A percentile compares a stretch with the other conserved stretches of the same genome.
Conservation (phyloP, 2,888 invertebrate genomes). For the Tetanocera ferruginea region DNA sequence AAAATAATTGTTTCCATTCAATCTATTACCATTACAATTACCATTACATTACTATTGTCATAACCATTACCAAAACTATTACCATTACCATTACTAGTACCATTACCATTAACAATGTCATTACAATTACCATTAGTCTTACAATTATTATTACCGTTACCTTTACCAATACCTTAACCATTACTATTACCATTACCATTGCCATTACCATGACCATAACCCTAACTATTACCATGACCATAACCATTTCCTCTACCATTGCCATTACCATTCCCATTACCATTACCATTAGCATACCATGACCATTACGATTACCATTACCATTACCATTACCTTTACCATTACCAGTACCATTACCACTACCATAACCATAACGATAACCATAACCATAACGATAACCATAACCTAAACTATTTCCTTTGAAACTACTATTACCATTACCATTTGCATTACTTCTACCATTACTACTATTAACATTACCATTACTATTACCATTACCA, state of each 20-base stretch:
- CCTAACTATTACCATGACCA: too few species aligned
- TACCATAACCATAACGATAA: neutral
- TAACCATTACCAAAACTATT: too few species aligned
- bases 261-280: neutral
- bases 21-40: too few species aligned
- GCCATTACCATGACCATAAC: too few species aligned
- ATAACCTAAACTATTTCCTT: neutral
- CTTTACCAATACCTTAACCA: neutral
- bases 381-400: neutral
- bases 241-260: too few species aligned
- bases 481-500: neutral
- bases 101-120: neutral
- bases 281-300: conserved; percentile 5
- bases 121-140: neutral
- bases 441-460: neutral
- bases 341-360: neutral
- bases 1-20: too few species aligned
- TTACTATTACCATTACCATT: neutral
- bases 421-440: neutral
- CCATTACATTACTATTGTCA: too few species aligned
- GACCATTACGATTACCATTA: neutral
- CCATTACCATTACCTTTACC: neutral
- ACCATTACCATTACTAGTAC: too few species aligned
- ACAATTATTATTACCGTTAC: neutral
- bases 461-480: neutral